Evolutionary conservation across 2,797 vertebrate species (phyloP).

Genomic region (Petrocephalus sullivani): DNA sequence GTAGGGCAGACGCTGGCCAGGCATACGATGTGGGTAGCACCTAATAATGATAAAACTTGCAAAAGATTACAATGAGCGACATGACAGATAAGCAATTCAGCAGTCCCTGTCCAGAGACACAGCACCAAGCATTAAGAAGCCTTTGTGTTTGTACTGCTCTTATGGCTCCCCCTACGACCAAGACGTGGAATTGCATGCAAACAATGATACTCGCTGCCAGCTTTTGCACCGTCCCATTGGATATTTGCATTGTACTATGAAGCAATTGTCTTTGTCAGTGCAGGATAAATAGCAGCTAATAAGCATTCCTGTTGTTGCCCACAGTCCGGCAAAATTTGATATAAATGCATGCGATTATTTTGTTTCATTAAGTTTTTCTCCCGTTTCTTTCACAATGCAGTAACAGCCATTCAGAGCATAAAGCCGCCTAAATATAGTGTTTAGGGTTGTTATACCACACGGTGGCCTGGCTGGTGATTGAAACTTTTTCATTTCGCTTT

Average conservation of each 20-base stretch:
- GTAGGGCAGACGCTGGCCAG: background rate
- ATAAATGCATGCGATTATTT: conserved; percentile 63
- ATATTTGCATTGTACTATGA: conserved; percentile 39
- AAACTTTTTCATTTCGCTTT: conserved; percentile 71
- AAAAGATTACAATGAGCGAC: background rate
- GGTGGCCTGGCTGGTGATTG: conserved; percentile 67
- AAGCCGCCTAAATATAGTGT: conserved; percentile 69
- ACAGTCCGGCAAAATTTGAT: conserved; percentile 51
- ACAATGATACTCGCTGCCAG: conserved; percentile 27
- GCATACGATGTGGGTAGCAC: background rate
- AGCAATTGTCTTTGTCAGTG: conserved; percentile 42
- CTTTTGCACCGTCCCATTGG: conserved; percentile 33
- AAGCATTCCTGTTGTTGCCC: conserved; percentile 33
- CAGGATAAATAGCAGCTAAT: conserved; percentile 42
- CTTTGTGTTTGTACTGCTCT: background rate
- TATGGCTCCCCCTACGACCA: conserved; percentile 22
- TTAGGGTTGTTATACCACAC: conserved; percentile 69
- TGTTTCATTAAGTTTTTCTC: conserved; percentile 58
- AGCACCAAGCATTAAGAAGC: background rate
- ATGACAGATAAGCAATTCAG: background rate
- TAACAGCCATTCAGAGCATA: conserved; percentile 67
- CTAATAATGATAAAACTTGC: background rate
- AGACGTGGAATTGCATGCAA: conserved; percentile 25
- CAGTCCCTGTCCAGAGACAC: conserved; percentile 4
- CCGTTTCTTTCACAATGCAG: conserved; percentile 54